These are phyloP conservation scores for Phymanthus crucifer DNA, from an alignment of 92 coral and sea anemone genomes.

Conservation along the genomic window DNA sequence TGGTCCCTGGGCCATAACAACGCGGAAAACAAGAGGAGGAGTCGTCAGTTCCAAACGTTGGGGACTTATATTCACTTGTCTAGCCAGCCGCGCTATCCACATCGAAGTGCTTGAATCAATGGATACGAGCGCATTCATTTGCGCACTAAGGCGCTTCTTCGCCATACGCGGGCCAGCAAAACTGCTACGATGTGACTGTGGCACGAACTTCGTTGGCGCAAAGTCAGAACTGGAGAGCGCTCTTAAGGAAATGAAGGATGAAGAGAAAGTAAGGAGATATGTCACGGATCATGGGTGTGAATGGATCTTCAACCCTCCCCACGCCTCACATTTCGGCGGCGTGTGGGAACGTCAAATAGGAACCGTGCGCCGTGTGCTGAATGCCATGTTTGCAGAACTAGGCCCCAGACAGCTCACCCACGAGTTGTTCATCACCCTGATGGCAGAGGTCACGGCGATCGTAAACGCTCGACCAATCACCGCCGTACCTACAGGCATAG, in stretches of 20 bases:
- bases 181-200: constrained; percentile 21
- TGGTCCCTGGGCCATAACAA: constrained; percentile 1
- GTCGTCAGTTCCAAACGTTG: constrained; percentile 4
- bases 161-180: constrained; percentile 18
- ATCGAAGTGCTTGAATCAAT: constrained; percentile 7
- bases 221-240: constrained; percentile 28
- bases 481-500: constrained; percentile 14
- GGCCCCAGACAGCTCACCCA: constrained; percentile 14
- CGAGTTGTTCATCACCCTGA: constrained; percentile 10
- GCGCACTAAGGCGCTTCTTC: constrained; percentile 23
- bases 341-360: constrained; percentile 22
- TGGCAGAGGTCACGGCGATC: constrained; percentile 15
- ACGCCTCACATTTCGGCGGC: constrained; percentile 17
- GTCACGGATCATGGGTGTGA: too few species aligned
- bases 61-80: constrained; percentile 13
- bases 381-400: constrained; percentile 22
- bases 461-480: constrained; percentile 17
- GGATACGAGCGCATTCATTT: constrained; percentile 31
- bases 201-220: constrained; percentile 36
- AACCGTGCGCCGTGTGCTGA: constrained; percentile 30
- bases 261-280: not conserved
- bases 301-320: constrained; percentile 7
- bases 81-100: constrained; percentile 7
- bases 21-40: not conserved
- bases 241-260: not conserved